These are phyloP conservation scores for Mallotus villosus DNA, from an alignment of 2,797 vertebrate species.

Conservation along the genomic window DNA sequence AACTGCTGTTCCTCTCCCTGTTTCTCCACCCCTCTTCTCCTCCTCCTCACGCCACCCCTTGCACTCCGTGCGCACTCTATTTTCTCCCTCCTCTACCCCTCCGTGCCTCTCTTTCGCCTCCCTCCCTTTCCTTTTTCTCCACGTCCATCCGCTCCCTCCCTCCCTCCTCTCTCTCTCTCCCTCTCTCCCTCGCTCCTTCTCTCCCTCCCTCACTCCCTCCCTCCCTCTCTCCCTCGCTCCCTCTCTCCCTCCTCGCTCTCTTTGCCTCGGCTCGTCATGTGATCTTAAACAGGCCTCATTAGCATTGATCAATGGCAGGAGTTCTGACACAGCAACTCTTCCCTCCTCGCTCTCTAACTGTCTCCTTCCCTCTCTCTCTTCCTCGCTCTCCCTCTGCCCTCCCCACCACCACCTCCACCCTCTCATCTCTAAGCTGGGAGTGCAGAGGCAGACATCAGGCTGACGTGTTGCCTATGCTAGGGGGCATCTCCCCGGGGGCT, in stretches of 20 bases:
- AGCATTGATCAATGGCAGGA: constrained; percentile 61
- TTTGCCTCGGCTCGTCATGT: constrained; percentile 35
- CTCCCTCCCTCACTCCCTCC: neutral
- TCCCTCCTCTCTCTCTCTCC: neutral
- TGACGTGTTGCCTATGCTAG: constrained; percentile 56
- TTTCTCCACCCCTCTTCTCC: constrained; percentile 19
- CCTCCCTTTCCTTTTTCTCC: neutral
- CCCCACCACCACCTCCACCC: constrained; percentile 28
- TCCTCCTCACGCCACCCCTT: constrained; percentile 16
- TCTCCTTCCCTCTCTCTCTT: constrained; percentile 18
- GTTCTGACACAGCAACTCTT: constrained; percentile 52
- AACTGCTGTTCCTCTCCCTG: constrained; percentile 26
- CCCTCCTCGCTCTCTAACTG: constrained; percentile 18
- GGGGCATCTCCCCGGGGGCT: constrained; percentile 47
- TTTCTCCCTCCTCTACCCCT: neutral
- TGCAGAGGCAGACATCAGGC: constrained; percentile 43
- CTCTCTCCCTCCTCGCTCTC: neutral
- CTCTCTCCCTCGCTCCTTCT: neutral
- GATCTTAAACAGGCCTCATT: constrained; percentile 55
- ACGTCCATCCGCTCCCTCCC: neutral
- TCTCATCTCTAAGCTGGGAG: constrained; percentile 45
- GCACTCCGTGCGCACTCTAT: neutral
- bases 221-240: neutral
- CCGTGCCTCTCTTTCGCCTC: neutral
- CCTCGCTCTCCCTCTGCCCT: neutral